A percentile compares a stretch with the other conserved stretches of the same genome.
Evolutionary conservation across 2,113 vertebrate species (phyloP).

Genomic region (Gopherus evgoodei): DNA sequence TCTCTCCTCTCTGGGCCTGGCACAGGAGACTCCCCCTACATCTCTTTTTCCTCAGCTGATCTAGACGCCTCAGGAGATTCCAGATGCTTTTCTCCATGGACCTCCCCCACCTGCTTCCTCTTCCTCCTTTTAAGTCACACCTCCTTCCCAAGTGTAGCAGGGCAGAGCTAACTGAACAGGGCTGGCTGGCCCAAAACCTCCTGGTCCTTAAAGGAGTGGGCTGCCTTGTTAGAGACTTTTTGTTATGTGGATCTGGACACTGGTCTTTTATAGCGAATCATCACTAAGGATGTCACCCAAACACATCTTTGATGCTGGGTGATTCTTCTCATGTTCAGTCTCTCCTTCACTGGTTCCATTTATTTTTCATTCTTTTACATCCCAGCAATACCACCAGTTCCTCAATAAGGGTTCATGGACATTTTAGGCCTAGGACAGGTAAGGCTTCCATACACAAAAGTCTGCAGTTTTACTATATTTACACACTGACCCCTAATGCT

Average conservation of each 20-base stretch:
- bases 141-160: background rate
- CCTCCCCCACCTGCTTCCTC: background rate
- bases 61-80: background rate
- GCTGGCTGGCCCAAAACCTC: background rate
- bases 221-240: background rate
- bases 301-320: background rate
- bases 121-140: background rate
- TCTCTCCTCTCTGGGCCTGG: background rate
- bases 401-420: conserved; percentile 5
- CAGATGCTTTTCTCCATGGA: no score
- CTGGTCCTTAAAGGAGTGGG: background rate
- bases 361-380: background rate
- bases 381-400: background rate
- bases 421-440: background rate
- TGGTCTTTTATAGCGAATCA: background rate
- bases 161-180: background rate
- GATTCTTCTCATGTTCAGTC: background rate
- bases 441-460: background rate
- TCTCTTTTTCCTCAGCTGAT: background rate
- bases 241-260: background rate
- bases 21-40: background rate
- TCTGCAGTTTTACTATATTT: background rate
- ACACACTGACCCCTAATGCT: background rate
- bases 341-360: conserved; percentile 13
- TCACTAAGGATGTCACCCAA: background rate